Evolutionary conservation across 2,113 vertebrate genomes (phyloP).

Genomic region (Meleagris gallopavo): DNA sequence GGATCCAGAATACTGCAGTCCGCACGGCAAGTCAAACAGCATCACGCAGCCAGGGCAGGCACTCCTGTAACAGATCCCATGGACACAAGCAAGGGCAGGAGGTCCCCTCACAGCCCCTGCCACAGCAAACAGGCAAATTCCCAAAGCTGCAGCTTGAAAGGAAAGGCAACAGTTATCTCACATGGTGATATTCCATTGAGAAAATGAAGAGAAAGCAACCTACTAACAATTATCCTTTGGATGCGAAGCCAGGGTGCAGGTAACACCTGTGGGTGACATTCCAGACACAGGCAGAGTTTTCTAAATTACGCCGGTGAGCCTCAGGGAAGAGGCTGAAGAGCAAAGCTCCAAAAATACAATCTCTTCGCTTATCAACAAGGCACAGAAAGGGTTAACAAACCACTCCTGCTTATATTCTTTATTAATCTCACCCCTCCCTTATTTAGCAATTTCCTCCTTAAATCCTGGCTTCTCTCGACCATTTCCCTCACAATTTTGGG

Average conservation of each 20-base stretch:
- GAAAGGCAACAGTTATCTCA: neutral
- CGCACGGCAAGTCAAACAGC: neutral
- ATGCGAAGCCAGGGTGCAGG: neutral
- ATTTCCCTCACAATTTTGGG: neutral
- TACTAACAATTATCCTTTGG: neutral
- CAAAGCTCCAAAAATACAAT: neutral
- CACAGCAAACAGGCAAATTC: neutral
- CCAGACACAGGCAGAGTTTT: neutral
- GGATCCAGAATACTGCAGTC: neutral
- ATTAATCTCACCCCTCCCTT: neutral
- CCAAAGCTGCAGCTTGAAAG: neutral
- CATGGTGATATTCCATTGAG: neutral
- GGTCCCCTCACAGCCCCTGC: neutral
- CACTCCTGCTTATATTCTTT: neutral
- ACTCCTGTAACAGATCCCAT: neutral
- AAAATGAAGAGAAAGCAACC: neutral
- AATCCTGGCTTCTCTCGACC: constrained; percentile 14
- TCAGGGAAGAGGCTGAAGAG: neutral
- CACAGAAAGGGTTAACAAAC: neutral
- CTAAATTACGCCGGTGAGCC: neutral
- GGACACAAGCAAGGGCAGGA: neutral
- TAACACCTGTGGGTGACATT: neutral
- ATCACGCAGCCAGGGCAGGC: neutral
- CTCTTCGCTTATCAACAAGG: neutral
- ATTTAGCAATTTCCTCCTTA: constrained; percentile 31